Base-by-base conservation (phyloP, 2,888 invertebrate genomes). In the Dynastes hyllus region DNA sequence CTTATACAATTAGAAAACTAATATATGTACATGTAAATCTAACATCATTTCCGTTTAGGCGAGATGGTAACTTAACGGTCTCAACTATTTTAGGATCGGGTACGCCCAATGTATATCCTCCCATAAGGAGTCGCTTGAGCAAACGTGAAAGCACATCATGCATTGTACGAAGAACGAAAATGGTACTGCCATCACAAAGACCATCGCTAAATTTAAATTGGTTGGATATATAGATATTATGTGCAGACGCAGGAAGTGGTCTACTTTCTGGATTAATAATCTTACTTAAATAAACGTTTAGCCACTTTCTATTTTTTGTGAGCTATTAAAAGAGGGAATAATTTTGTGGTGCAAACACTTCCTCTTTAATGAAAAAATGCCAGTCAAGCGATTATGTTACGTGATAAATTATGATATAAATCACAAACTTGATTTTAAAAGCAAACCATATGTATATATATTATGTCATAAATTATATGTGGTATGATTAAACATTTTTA, bases 261-360 rank as follows among this genome's bases (percentile, higher is more conserved):
- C 58, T 61, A 40, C 22, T 73, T 73, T 73, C 40, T 73, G 73
- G 16, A 73, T 73, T 40, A 58, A 73, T 73, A 22, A 73, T 58
- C 40, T n/a, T 9, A 16, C 73, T 58, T 58, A 73, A 73, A 73
- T 37, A 58, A 58, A 58, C 22, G 6, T 50, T 51, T 27, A 8
- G 50, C 22, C 16, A 50, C 50, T 69, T 51, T 69, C 27, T 16
- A 22, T 50, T 69, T 51, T 69, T 50, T 69, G 9, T 69, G 11
- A 32, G 16, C 13, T 50, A n/a, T 69, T 69, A n/a, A 69, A 66
- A n/a, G 40, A 4, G n/a, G 32, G 16, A 55, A n/a, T 16, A 55
- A n/a, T 55, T 13, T 45, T 11, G 11, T 45, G 8, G 9, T 45
- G 45, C 11, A 45, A 45, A 45, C 11, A 45, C 45, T 45, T 45